Conservation (phyloP, 2,797 vertebrate species). For the Centropyge bicolor region DNA sequence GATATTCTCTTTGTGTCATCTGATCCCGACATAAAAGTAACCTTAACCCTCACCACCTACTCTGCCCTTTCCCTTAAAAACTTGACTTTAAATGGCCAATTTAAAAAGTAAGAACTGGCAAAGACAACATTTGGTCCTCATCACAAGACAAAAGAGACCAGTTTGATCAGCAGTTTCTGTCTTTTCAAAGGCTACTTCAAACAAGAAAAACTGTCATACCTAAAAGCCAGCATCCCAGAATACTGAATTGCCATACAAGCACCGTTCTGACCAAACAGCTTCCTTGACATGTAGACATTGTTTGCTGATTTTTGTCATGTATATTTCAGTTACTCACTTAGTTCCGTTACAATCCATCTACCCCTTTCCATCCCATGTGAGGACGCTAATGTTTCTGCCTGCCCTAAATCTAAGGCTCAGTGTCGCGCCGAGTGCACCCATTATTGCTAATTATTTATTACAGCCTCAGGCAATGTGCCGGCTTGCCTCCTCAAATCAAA, state of each 20-base stretch:
- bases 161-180: constrained; percentile 18
- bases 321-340: constrained; percentile 68
- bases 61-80: background rate
- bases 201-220: background rate
- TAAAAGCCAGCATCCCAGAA: constrained; percentile 5
- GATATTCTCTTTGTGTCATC: background rate
- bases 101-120: background rate
- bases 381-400: constrained; percentile 68
- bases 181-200: constrained; percentile 10
- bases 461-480: constrained; percentile 70
- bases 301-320: constrained; percentile 59
- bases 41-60: background rate
- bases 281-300: constrained; percentile 31
- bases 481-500: constrained; percentile 75
- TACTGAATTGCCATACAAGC: constrained; percentile 14
- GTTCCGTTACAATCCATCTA: constrained; percentile 50
- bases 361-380: constrained; percentile 55
- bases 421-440: constrained; percentile 69
- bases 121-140: background rate
- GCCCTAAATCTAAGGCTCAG: constrained; percentile 73
- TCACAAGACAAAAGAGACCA: constrained; percentile 20
- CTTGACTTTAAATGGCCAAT: background rate
- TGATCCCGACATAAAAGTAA: background rate
- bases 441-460: constrained; percentile 85
- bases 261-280: constrained; percentile 13